These are phyloP conservation scores for Furcula furcula DNA, from an alignment of 2,888 invertebrate species.

Conservation along the genomic window DNA sequence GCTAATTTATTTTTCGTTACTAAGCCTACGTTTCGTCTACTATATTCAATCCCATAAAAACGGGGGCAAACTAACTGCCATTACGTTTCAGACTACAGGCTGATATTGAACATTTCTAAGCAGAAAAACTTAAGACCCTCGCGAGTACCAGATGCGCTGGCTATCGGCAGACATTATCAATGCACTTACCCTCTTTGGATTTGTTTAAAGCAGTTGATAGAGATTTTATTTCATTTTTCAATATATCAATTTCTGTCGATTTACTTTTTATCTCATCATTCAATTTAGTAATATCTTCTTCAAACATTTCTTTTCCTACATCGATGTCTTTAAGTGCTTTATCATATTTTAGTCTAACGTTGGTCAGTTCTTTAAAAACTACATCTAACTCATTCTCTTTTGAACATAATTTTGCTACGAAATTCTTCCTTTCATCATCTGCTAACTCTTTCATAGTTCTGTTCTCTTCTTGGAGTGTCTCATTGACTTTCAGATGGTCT, in stretches of 20 bases:
- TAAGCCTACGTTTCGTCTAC: too few species aligned
- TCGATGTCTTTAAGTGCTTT: constrained; percentile 22
- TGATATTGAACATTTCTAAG: too few species aligned
- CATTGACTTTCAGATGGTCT: constrained; percentile 40
- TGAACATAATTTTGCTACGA: constrained; percentile 30
- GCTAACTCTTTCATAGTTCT: constrained; percentile 25
- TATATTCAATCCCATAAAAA: too few species aligned
- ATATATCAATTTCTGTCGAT: constrained; percentile 16
- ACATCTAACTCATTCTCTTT: constrained; percentile 31
- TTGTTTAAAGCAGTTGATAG: constrained; percentile 23
- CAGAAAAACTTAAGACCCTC: too few species aligned
- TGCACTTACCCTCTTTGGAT: constrained; percentile 38
- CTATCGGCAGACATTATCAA: too few species aligned
- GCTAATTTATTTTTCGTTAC: too few species aligned
- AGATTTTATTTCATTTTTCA: constrained; percentile 28
- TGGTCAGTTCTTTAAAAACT: constrained; percentile 29
- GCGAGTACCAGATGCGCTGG: too few species aligned
- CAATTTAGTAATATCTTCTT: constrained; percentile 19
- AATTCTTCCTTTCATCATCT: constrained; percentile 25
- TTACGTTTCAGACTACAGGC: too few species aligned
- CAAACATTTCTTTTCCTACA: constrained; percentile 18
- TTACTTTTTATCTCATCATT: constrained; percentile 27
- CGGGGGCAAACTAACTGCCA: too few species aligned
- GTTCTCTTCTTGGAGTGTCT: constrained; percentile 37
- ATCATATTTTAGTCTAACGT: constrained; percentile 25